These are phyloP conservation scores for Setipinna tenuifilis DNA, from an alignment of 2,797 vertebrate species.

Conservation along the genomic window DNA sequence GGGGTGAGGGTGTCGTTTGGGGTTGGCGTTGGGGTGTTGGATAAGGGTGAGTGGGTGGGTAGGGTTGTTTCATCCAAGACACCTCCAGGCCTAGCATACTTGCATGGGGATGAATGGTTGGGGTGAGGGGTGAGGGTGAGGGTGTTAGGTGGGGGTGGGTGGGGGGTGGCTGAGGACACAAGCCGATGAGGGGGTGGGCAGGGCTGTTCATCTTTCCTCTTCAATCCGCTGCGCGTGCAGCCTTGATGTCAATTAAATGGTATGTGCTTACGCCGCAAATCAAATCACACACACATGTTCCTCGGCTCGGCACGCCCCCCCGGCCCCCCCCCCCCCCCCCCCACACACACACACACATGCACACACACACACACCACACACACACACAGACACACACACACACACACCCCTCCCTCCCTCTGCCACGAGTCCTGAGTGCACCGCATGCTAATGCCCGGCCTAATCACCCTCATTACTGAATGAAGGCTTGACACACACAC, in stretches of 20 bases:
- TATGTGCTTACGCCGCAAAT: constrained; percentile 78
- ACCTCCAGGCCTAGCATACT: no score
- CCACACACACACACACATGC: background rate
- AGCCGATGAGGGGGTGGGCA: background rate
- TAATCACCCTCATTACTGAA: constrained; percentile 78
- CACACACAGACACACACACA: background rate
- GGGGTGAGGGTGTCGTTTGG: no score
- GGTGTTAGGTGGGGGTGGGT: background rate
- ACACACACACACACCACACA: background rate
- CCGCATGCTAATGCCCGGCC: constrained; percentile 67
- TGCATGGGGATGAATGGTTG: no score
- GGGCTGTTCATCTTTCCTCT: constrained; percentile 37
- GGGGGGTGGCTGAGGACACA: background rate
- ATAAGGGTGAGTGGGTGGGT: no score
- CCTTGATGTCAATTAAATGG: constrained; percentile 76
- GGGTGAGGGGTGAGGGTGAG: background rate
- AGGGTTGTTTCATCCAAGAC: no score
- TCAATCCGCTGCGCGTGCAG: constrained; percentile 64
- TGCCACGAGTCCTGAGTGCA: constrained; percentile 46
- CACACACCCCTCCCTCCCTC: background rate
- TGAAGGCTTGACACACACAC: constrained; percentile 64
- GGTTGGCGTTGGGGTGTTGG: no score
- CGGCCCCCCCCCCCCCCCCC: background rate
- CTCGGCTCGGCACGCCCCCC: constrained; percentile 45
- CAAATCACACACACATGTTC: constrained; percentile 66